A percentile compares a stretch with the other conserved stretches of the same genome.
Evolutionary conservation across 2,797 vertebrate species (phyloP).

Genomic region (Anomalospiza imberbis): DNA sequence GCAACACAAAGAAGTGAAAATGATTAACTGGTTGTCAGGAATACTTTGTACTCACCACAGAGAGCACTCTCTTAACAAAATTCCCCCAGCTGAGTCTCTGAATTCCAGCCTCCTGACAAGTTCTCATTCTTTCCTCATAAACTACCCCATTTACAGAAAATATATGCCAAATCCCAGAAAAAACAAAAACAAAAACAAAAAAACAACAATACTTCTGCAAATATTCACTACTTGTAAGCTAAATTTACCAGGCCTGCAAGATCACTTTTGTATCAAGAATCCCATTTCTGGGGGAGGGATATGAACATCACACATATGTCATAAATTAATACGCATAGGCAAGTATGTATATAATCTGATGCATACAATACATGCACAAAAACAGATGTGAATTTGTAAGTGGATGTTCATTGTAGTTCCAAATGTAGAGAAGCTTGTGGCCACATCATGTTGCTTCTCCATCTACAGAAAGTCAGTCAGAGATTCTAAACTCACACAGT

Average conservation of each 20-base stretch:
- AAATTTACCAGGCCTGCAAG: background rate
- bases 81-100: background rate
- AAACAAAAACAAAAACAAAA: no score
- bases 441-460: background rate
- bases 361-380: background rate
- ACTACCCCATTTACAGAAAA: background rate
- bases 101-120: slow-evolving; percentile 13
- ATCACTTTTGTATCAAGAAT: background rate
- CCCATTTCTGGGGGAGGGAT: background rate
- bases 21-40: background rate
- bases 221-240: background rate
- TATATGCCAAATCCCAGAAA: background rate
- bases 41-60: background rate
- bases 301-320: background rate
- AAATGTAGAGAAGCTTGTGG: background rate
- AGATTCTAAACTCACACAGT: background rate
- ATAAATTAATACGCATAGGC: background rate
- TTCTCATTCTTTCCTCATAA: background rate
- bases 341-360: background rate
- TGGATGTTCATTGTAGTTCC: background rate
- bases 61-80: background rate
- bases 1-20: background rate
- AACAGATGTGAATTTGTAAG: background rate
- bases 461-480: background rate
- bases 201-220: background rate